Percentiles rank a stretch among this genome's conserved stretches.
Evolutionary conservation across 1,140 invertebrate species (phyloP).

Genomic region (Trissolcus basalis): DNA sequence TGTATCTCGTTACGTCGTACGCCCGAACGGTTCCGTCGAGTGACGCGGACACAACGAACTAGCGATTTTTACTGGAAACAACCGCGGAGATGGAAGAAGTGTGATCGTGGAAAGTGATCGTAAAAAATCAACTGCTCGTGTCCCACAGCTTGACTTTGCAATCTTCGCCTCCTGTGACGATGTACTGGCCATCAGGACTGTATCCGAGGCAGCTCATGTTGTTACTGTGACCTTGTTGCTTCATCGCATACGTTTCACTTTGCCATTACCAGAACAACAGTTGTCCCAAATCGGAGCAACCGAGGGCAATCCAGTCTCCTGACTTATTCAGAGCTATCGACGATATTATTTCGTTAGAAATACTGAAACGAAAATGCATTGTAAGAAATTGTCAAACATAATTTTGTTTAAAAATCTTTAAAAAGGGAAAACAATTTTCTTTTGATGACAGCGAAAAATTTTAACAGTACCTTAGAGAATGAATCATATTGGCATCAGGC

Average conservation of each 20-base stretch:
- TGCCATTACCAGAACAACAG: conserved; percentile 99
- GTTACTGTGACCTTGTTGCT: conserved; percentile 95
- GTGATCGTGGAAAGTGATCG: conserved; percentile 96
- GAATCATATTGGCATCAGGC: conserved; percentile 93
- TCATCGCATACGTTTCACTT: conserved; percentile 98
- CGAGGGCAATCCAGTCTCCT: conserved; percentile 97
- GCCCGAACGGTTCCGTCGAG: conserved; percentile 96
- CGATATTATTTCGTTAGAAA: conserved; percentile 87
- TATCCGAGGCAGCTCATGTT: conserved; percentile 92
- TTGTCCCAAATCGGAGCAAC: conserved; percentile 89
- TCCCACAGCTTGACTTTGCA: conserved; percentile 99
- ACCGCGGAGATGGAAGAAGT: conserved; percentile 87
- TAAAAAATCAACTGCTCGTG: conserved; percentile 91
- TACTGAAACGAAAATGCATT: conserved; percentile 75
- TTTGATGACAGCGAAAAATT: too few species aligned
- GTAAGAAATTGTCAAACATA: too few species aligned
- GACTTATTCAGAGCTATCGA: conserved; percentile 88
- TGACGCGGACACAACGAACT: conserved; percentile 93
- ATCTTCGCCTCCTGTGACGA: conserved; percentile 96
- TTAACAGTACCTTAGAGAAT: conserved; percentile 89
- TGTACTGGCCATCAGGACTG: conserved; percentile 91
- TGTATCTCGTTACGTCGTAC: conserved; percentile 94
- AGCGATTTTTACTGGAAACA: conserved; percentile 91
- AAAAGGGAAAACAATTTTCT: too few species aligned
- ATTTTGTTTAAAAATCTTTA: too few species aligned